phyloP scores from a whole-genome alignment of 2,113 vertebrate genomes.

The Mesembrinibis cayennensis region DNA sequence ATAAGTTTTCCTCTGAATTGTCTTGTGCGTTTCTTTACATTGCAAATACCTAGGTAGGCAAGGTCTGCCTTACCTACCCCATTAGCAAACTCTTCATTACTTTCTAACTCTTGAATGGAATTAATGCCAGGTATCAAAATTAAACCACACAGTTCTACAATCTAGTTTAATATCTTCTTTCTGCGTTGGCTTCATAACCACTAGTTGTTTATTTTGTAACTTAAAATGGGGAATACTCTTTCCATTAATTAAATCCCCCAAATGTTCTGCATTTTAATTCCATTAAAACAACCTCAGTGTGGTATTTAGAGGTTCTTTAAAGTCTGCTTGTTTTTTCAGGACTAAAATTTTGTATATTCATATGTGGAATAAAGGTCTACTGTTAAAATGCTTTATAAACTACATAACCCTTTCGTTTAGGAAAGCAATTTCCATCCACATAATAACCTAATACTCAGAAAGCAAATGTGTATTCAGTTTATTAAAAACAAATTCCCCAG shows the following conservation, averaged over 20 bases:
- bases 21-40: neutral
- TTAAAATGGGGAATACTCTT: neutral
- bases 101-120: neutral
- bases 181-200: neutral
- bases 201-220: neutral
- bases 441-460: neutral
- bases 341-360: neutral
- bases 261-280: neutral
- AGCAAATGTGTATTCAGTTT: slow-evolving; percentile 12
- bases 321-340: neutral
- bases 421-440: slow-evolving; percentile 3
- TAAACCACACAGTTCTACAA: neutral
- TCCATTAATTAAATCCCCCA: neutral
- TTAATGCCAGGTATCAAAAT: neutral
- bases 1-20: neutral
- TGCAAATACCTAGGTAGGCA: neutral
- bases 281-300: neutral
- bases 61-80: neutral
- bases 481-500: slow-evolving; percentile 1
- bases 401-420: neutral
- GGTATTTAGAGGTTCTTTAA: neutral
- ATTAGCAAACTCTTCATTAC: neutral
- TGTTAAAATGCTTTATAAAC: slow-evolving; percentile 30
- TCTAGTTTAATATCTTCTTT: neutral
- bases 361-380: neutral